Evolutionary conservation across 1,140 invertebrate genomes (phyloP), one percentile per base, ranked within the genome.

Genomic region (Drosophila suzukii): DNA sequence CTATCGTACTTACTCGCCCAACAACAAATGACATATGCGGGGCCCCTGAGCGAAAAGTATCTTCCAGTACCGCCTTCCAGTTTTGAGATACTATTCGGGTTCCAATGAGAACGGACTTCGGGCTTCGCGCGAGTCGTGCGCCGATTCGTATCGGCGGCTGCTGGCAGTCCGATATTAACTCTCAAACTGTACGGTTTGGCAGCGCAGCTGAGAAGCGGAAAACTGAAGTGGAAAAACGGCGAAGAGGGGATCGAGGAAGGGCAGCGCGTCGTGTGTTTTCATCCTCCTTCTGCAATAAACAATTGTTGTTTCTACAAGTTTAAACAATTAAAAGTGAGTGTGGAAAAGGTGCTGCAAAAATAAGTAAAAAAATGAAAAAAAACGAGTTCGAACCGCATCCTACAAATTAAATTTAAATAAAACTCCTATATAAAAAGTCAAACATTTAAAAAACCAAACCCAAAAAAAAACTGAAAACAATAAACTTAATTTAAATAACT

Each of bases 171-270:
- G 79, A 88, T 76, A 70, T 76, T 77, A 76, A 88, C 83, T 88
- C 73, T 88, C 83, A 88, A 88, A 88, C 82, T 88, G 78, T 86
- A 82, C 83, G 83, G 83, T 86, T 86, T 85, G 82, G 63, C 67
- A 80, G 81, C 67, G 81, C 79, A 80, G 71, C 59, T 61, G 76
- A 68, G 51, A 65, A 86, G 63, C 81, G 75, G 59, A 63, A 74
- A 53, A 73, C 30, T 70, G 63, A 60, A 59, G 41, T 53, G 66
- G 57, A 72, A 46, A 41, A 70, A 51, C 34, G 44, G 50, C 11
- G 66, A 57, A 49, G 51, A 70, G 66, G 50, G 66, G 34, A 38
- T 49, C 66, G 67, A 39, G 53, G 51, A 71, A 51, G 62, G 82
- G 61, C 75, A 81, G 59, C 81, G 81, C 78, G 81, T 78, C 77